phyloP scores from a whole-genome alignment of 2,888 invertebrate genomes.

The Sminthurinus aureus region DNA sequence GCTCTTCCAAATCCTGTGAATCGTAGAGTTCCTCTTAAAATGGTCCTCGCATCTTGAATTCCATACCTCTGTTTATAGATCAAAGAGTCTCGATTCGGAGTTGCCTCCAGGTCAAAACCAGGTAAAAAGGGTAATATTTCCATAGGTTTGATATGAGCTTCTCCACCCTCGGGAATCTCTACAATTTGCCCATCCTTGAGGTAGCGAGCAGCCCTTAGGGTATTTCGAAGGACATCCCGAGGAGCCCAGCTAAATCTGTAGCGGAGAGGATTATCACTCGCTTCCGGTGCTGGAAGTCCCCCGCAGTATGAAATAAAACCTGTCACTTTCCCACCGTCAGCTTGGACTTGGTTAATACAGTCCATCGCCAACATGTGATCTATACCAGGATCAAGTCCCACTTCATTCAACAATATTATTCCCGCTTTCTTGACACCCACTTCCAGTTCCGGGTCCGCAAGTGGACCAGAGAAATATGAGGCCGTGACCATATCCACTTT shows the following conservation, averaged over 20 bases:
- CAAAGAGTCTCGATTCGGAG: constrained; percentile 95
- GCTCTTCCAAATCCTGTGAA: constrained; percentile 91
- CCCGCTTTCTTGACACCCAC: constrained; percentile 66
- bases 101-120: constrained; percentile 95
- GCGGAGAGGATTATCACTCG: constrained; percentile 64
- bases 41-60: constrained; percentile 83
- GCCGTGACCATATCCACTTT: constrained; percentile 69
- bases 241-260: constrained; percentile 82
- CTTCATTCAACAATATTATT: constrained; percentile 69
- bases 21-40: constrained; percentile 92
- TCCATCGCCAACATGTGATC: constrained; percentile 72
- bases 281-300: constrained; percentile 67
- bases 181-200: constrained; percentile 77
- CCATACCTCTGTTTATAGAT: constrained; percentile 88
- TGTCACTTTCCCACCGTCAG: constrained; percentile 65
- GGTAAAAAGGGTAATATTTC: constrained; percentile 88
- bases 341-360: constrained; percentile 67
- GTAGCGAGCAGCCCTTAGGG: constrained; percentile 88
- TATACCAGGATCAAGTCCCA: constrained; percentile 70
- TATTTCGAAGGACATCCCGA: constrained; percentile 88
- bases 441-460: constrained; percentile 63
- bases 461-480: constrained; percentile 67
- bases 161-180: constrained; percentile 82
- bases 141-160: constrained; percentile 69
- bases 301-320: constrained; percentile 70